Conservation (phyloP, 2,888 invertebrate species). For the Opisthograptis luteolata region DNA sequence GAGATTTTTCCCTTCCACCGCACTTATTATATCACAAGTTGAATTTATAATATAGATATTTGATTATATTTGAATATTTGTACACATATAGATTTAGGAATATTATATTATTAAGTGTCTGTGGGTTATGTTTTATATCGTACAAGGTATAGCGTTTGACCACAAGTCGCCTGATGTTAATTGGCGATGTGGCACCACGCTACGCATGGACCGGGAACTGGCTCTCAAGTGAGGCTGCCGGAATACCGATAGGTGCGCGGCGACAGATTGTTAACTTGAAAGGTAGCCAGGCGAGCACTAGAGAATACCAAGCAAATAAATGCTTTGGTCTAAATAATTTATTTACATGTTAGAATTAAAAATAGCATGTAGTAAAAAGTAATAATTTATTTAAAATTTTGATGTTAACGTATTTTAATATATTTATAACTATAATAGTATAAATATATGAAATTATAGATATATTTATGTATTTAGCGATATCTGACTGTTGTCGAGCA, state of each 20-base stretch:
- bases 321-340: constrained; percentile 25
- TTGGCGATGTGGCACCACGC: too few relatives aligned
- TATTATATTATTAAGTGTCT: constrained; percentile 20
- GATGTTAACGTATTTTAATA: constrained; percentile 1
- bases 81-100: constrained; percentile 38
- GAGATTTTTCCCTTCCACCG: constrained; percentile 3
- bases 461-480: neutral
- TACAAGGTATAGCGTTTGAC: too few relatives aligned
- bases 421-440: neutral
- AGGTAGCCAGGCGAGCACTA: too few relatives aligned
- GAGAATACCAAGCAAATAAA: too few relatives aligned
- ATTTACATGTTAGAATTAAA: constrained; percentile 9
- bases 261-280: too few relatives aligned
- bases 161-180: too few relatives aligned
- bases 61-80: too few relatives aligned
- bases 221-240: too few relatives aligned
- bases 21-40: constrained; percentile 12
- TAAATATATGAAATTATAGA: neutral
- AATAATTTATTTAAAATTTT: constrained; percentile 2
- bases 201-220: too few relatives aligned
- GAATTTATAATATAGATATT: constrained; percentile 60
- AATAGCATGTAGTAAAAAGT: constrained; percentile 5
- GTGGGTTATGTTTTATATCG: too few relatives aligned
- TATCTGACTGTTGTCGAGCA: neutral
- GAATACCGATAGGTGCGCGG: too few relatives aligned